Evolutionary conservation across 1,140 invertebrate species (phyloP).

Genomic region (Hylaeus volcanicus): DNA sequence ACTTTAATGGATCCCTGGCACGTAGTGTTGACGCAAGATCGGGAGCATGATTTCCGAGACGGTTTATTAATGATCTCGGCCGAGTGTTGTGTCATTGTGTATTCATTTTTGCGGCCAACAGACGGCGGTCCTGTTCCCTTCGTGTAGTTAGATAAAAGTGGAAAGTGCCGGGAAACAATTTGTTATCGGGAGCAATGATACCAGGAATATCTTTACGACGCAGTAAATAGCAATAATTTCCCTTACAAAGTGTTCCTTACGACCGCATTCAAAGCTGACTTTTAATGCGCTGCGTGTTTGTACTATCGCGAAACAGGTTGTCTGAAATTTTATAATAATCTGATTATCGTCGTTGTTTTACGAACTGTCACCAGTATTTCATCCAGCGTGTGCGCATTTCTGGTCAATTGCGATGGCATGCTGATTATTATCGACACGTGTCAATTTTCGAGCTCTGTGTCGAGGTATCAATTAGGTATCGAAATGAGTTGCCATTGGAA

Average conservation of each 20-base stretch:
- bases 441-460: too few species aligned
- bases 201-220: constrained; percentile 10
- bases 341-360: not conserved
- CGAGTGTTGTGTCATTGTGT: constrained; percentile 19
- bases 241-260: not conserved
- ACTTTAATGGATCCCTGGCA: constrained; percentile 25
- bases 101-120: constrained; percentile 35
- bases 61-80: constrained; percentile 39
- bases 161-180: constrained; percentile 14
- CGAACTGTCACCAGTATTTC: not conserved
- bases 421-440: too few species aligned
- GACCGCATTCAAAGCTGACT: not conserved
- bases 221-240: not conserved
- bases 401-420: not conserved
- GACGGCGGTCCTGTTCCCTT: not conserved
- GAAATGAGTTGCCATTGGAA: not conserved
- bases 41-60: constrained; percentile 19
- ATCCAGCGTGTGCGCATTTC: too few species aligned
- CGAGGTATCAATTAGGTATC: not conserved
- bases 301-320: not conserved
- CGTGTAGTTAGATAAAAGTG: constrained; percentile 10
- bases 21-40: constrained; percentile 33
- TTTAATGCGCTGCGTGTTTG: too few species aligned
- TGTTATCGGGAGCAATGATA: constrained; percentile 18
- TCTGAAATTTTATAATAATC: not conserved